These are phyloP conservation scores for Channa argus DNA, from an alignment of 2,113 vertebrate species.

Conservation along the genomic window DNA sequence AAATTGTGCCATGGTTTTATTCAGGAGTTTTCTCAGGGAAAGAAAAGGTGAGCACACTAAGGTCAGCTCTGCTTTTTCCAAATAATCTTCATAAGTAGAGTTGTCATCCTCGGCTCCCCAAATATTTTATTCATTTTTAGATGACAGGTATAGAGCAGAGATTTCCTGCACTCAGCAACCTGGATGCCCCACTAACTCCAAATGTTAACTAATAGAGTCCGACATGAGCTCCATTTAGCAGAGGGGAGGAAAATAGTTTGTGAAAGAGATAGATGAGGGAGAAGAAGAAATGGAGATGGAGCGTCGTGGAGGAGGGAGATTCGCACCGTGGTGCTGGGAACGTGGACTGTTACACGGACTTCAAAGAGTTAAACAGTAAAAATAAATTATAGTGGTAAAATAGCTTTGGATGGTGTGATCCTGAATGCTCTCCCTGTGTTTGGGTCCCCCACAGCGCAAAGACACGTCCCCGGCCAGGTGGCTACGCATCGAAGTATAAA, in stretches of 20 bases:
- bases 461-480: background rate
- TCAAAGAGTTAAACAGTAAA: background rate
- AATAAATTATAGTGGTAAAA: background rate
- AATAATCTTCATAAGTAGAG: constrained; percentile 39
- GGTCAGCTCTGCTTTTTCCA: constrained; percentile 10
- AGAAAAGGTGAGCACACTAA: background rate
- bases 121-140: constrained; percentile 56
- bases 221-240: constrained; percentile 43
- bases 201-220: constrained; percentile 40
- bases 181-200: constrained; percentile 47
- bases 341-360: constrained; percentile 1
- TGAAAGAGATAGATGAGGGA: background rate
- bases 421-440: background rate
- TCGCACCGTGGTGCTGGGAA: background rate
- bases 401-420: background rate
- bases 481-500: background rate
- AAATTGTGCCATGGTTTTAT: background rate
- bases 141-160: constrained; percentile 34
- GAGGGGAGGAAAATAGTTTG: background rate
- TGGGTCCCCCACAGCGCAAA: background rate
- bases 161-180: constrained; percentile 40
- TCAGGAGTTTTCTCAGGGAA: background rate
- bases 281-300: background rate
- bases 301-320: background rate
- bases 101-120: constrained; percentile 19